These are phyloP conservation scores for Micrasema longulum DNA, from an alignment of 1,140 invertebrate genomes.

Conservation along the genomic window DNA sequence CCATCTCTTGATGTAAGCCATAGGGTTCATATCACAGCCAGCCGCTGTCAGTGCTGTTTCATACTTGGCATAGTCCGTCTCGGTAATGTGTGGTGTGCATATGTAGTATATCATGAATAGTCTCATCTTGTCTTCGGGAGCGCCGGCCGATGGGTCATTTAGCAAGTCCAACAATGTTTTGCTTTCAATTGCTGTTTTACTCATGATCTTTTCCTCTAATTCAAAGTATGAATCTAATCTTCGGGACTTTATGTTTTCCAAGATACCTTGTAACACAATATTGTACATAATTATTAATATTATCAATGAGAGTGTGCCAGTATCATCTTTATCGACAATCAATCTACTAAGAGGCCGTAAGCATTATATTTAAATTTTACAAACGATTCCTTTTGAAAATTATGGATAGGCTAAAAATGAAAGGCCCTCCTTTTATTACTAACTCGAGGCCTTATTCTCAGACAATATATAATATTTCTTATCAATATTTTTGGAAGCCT, in stretches of 20 bases:
- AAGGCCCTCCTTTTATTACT: no score
- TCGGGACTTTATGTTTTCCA: slow-evolving; percentile 92
- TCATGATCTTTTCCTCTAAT: slow-evolving; percentile 97
- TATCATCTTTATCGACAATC: no score
- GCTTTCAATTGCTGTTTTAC: slow-evolving; percentile 78
- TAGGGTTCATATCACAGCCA: slow-evolving; percentile 86
- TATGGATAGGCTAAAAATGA: no score
- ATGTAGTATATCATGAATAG: slow-evolving; percentile 96
- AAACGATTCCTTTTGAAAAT: no score
- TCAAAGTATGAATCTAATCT: slow-evolving; percentile 97
- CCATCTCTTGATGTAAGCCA: slow-evolving; percentile 92
- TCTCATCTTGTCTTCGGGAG: slow-evolving; percentile 92
- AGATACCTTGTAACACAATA: no score
- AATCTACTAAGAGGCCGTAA: no score
- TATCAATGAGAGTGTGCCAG: no score
- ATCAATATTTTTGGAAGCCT: no score
- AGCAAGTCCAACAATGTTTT: slow-evolving; percentile 84
- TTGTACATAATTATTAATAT: no score
- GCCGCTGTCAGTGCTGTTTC: slow-evolving; percentile 81
- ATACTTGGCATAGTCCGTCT: slow-evolving; percentile 86
- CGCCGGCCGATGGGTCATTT: slow-evolving; percentile 87
- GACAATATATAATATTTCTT: no score
- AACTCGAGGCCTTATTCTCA: no score
- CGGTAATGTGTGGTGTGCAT: slow-evolving; percentile 82
- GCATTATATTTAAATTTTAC: no score